Conservation (phyloP, 2,797 vertebrate species). For the Lutjanus campechanus region DNA sequence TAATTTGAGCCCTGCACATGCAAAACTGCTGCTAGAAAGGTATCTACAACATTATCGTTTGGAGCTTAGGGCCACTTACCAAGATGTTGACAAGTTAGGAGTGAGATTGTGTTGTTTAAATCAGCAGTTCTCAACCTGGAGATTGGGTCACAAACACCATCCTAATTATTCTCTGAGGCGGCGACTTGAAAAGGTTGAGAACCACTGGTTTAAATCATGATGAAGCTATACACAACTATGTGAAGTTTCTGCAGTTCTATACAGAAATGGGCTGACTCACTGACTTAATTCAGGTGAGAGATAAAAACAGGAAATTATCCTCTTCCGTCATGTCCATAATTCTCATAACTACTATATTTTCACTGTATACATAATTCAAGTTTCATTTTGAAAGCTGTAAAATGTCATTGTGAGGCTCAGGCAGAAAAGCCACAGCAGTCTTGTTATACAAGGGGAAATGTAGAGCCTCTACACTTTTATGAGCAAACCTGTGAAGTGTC, state of each 20-base stretch:
- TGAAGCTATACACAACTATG: background rate
- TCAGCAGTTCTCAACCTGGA: no score
- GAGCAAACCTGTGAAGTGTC: constrained; percentile 43
- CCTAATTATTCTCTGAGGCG: no score
- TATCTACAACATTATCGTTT: no score
- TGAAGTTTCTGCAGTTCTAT: background rate
- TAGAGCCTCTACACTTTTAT: constrained; percentile 27
- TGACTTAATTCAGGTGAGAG: background rate
- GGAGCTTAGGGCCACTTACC: no score
- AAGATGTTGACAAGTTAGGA: no score
- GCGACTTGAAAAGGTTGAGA: no score
- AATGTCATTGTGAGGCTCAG: background rate
- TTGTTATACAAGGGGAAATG: constrained; percentile 10
- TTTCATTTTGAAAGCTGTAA: constrained; percentile 26
- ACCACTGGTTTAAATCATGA: background rate
- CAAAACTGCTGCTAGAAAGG: no score
- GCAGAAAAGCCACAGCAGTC: background rate
- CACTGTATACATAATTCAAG: background rate
- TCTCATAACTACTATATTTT: constrained; percentile 6
- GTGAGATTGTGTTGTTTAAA: no score
- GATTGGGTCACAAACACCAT: no score
- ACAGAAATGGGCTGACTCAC: constrained; percentile 1
- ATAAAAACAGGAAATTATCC: constrained; percentile 12
- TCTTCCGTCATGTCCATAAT: background rate
- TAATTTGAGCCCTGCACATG: no score